phyloP scores from a whole-genome alignment of 2,888 invertebrate genomes.

The Nymphalis urticae region DNA sequence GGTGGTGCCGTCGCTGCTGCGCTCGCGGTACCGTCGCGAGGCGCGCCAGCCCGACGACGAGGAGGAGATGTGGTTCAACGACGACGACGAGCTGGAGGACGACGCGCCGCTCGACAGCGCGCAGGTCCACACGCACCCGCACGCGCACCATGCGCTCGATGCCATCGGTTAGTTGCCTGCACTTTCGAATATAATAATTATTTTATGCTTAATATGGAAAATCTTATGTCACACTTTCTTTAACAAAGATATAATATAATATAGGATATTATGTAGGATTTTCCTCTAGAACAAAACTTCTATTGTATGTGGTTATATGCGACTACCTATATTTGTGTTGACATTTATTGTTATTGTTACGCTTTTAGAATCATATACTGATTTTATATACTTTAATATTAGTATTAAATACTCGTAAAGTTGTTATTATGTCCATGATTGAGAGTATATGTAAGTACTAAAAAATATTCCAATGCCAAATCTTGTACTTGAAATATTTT shows the following conservation, averaged over 20 bases:
- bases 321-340: too few relatives aligned
- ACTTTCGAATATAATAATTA: neutral
- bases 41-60: conserved; percentile 97
- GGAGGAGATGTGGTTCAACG: conserved; percentile 99
- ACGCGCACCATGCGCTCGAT: conserved; percentile 71
- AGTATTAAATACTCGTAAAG: neutral
- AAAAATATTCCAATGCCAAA: too few relatives aligned
- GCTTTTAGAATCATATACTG: too few relatives aligned
- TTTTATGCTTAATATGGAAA: neutral
- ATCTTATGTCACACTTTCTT: neutral
- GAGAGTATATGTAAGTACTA: too few relatives aligned
- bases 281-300: too few relatives aligned
- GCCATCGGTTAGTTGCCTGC: conserved; percentile 60
- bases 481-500: too few relatives aligned
- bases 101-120: conserved; percentile 81
- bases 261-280: too few relatives aligned
- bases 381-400: neutral
- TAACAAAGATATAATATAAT: too few relatives aligned
- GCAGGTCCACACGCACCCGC: conserved; percentile 56
- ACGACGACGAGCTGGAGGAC: conserved; percentile 96
- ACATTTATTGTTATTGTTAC: too few relatives aligned
- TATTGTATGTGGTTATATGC: too few relatives aligned
- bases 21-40: conserved; percentile 92
- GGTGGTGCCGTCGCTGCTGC: conserved; percentile 90
- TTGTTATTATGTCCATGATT: too few relatives aligned